Evolutionary conservation across 2,888 invertebrate genomes (phyloP), one percentile per base, ranked within the genome.

Genomic region (Drosophila borborema): DNA sequence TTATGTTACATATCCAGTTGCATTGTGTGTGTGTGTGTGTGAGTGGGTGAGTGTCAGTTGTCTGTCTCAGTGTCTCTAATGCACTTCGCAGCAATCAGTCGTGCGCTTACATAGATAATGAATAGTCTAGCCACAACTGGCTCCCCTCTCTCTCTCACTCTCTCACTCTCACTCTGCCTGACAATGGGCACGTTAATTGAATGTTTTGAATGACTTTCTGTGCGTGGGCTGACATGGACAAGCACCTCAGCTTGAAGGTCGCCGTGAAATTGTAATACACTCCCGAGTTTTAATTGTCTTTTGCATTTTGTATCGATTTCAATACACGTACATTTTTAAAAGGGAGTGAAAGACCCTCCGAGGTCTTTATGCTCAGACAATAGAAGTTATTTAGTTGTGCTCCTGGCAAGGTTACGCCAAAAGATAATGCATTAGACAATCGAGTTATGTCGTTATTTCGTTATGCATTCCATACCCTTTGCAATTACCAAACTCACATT

Each of bases 121-220:
- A 83, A 77, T 80, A 70, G 53, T 48, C 28, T 20, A 20, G 34
- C 40, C 38, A 0, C 7, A 3, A 8, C n/a, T 9, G 9, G 23
- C 53, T 38, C 36, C 31, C 36, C 48, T 34, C 20, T 53, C 58
- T 28, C 61, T 55, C 64, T 59, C 81, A 16, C 28, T 28, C 28
- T 6, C 28, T 28, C 28, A 5, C 28, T 28, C 28, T 28, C 5
- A 6, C 28, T 54, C 63, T 58, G 79, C 20, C 5, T 34, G 58
- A 85, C 85, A 85, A 85, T 86, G 69, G 82, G 34, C 41, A 48
- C 48, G 74, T 81, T 85, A 86, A 85, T 85, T 85, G 81, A 84
- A 81, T 82, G 63, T 49, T 63, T 49, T 66, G 53, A 68, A 67
- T 85, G 74, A 54, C 64, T 86, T 85, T 86, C 83, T 51, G 68